A percentile compares a stretch with the other conserved stretches of the same genome.
These are phyloP conservation scores for Apantesis nais DNA, from an alignment of 2,888 invertebrate species.

Conservation along the genomic window DNA sequence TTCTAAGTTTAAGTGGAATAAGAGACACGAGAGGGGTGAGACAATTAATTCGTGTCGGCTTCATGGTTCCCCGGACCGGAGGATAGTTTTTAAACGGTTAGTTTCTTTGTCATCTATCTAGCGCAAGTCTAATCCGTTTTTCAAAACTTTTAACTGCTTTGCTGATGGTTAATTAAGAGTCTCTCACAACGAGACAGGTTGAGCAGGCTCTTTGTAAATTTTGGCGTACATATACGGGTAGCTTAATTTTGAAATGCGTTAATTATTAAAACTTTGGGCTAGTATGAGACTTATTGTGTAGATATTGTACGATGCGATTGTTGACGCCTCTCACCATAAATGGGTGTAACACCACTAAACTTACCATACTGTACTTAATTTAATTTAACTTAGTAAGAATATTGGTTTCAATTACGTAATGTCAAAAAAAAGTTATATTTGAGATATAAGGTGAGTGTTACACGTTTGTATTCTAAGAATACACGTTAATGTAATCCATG, in stretches of 20 bases:
- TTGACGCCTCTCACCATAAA: no score
- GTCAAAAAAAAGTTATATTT: not conserved
- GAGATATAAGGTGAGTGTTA: not conserved
- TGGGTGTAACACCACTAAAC: no score
- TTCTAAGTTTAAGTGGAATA: conserved; percentile 70
- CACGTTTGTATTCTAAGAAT: not conserved
- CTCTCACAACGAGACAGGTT: conserved; percentile 24
- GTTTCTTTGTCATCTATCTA: conserved; percentile 70
- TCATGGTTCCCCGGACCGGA: conserved; percentile 59
- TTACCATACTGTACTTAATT: no score
- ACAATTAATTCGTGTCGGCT: conserved; percentile 78
- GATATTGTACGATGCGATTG: not conserved
- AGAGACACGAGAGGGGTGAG: conserved; percentile 66
- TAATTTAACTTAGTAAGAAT: not conserved
- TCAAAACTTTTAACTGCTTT: conserved; percentile 60
- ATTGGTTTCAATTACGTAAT: not conserved
- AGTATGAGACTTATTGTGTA: not conserved
- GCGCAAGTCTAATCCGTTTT: conserved; percentile 61
- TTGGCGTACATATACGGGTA: conserved; percentile 8
- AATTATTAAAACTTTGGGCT: not conserved
- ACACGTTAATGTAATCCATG: conserved; percentile 30
- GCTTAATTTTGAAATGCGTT: conserved; percentile 3
- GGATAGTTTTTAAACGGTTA: conserved; percentile 73
- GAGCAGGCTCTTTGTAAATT: conserved; percentile 12
- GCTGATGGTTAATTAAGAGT: conserved; percentile 58